These are phyloP conservation scores for Harpagoxenus sublaevis DNA, from an alignment of 2,888 invertebrate genomes.

Conservation along the genomic window DNA sequence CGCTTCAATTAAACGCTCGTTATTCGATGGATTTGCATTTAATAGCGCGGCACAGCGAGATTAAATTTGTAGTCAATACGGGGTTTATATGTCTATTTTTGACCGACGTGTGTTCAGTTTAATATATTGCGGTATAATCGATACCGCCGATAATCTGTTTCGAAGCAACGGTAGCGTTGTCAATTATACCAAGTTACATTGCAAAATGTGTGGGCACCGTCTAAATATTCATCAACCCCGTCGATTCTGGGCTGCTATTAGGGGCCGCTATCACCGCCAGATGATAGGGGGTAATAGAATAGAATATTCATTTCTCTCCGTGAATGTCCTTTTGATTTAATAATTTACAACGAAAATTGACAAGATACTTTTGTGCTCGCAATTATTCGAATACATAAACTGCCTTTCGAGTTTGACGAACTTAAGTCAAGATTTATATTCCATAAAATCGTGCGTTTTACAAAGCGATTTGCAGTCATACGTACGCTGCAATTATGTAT, in stretches of 20 bases:
- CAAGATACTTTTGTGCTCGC: constrained; percentile 4
- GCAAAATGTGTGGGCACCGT: constrained; percentile 36
- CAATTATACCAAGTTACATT: constrained; percentile 49
- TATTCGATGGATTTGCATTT: constrained; percentile 57
- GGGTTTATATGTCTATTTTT: constrained; percentile 60
- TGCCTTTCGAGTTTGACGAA: not conserved
- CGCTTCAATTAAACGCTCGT: constrained; percentile 55
- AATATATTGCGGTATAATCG: constrained; percentile 63
- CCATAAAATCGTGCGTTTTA: constrained; percentile 3
- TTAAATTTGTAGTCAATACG: constrained; percentile 55
- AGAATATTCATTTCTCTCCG: constrained; percentile 38
- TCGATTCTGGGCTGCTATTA: constrained; percentile 35
- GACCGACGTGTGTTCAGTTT: constrained; percentile 60
- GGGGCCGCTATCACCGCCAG: not conserved
- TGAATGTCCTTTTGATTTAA: constrained; percentile 20
- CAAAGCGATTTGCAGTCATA: not conserved
- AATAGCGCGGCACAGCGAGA: constrained; percentile 44
- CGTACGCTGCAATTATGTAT: too few relatives aligned
- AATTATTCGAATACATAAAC: not conserved
- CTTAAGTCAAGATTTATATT: not conserved
- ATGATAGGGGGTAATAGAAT: constrained; percentile 26
- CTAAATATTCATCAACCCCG: constrained; percentile 50
- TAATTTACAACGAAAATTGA: constrained; percentile 1
- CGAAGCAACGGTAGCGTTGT: constrained; percentile 35
- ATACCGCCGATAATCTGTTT: constrained; percentile 36